Base-by-base conservation (phyloP, 1,140 invertebrate species). In the Triops cancriformis region DNA sequence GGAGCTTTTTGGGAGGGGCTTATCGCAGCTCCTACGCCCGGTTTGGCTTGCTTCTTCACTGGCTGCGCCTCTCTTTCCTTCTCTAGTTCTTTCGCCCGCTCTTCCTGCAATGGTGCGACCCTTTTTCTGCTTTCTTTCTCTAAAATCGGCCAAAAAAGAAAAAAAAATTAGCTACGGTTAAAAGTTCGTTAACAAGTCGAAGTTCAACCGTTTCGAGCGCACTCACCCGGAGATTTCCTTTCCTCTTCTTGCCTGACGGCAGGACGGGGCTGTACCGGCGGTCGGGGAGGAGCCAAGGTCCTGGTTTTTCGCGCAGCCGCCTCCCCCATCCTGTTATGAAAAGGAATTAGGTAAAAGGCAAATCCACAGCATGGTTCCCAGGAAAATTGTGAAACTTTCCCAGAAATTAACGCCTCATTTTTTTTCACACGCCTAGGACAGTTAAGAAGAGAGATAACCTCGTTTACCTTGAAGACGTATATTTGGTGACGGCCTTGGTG, bases 401-500 rank as follows among this genome's bases (percentile, higher is more conserved):
- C 27, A 31, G 37, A 74, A 10, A 31, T 74, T 31, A 37, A 37
- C 31, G 2, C 31, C n/a, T n/a, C n/a, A n/a, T 37, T 37, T 4
- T 37, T 37, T 37, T 37, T 37, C 31, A 37, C 31, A 37, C 31
- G 31, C 7, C 31, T 4, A 7, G 31, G 7, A 7, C 7, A 7
- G 2, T 37, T 37, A 7, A 37, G 7, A 37, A 4, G 7, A 37
- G 2, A 7, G 7, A 37, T 4, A 37, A 37, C 11, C 23, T 28
- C 1, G 23, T 23, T 43, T 42, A 76, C 74, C 45, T 74, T 26
- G 85, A 78, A 76, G 84, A 37, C 82, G 85, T 86, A 80, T 86
- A 87, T 78, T 86, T 87, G 42, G 85, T 86, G 23, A 85, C 86
- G 45, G 86, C 85, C 81, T 86, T 86, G 27, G 86, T 87, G 26